A percentile compares a stretch with the other conserved stretches of the same genome.
phyloP scores from a whole-genome alignment of 2,113 vertebrate genomes.

The Phalacrocorax brasilianus region DNA sequence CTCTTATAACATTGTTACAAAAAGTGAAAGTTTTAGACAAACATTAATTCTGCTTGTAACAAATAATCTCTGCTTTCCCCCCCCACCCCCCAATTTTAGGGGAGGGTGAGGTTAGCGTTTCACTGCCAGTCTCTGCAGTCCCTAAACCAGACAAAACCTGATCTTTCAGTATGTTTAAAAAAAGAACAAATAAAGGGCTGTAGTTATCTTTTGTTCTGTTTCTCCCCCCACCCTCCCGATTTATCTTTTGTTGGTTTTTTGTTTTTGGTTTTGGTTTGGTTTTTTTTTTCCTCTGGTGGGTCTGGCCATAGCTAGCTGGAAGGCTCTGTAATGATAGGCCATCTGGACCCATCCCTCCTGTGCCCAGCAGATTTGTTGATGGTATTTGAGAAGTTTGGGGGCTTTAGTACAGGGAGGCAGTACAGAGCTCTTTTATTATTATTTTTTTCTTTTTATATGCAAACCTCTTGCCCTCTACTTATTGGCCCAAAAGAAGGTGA shows the following conservation, averaged over 20 bases:
- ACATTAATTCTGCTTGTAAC: background rate
- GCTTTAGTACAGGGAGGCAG: background rate
- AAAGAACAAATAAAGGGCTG: background rate
- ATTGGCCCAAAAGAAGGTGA: background rate
- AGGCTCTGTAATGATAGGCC: background rate
- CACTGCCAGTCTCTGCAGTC: background rate
- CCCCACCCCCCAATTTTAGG: background rate
- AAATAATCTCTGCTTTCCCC: background rate
- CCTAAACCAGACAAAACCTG: background rate
- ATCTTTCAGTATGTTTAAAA: background rate
- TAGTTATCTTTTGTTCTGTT: background rate
- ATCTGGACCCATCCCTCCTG: background rate
- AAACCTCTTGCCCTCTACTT: background rate
- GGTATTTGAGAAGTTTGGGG: constrained; percentile 24
- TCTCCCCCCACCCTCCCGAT: accelerated
- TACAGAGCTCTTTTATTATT: background rate
- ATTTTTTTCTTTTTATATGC: background rate
- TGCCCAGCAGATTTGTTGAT: background rate
- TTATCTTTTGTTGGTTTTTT: too few relatives aligned
- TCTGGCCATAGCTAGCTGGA: background rate
- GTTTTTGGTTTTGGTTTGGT: too few relatives aligned
- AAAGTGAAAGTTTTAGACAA: background rate
- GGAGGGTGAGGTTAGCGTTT: background rate
- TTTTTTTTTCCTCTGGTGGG: background rate
- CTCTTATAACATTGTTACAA: background rate